Percentiles rank a stretch among this genome's conserved stretches.
phyloP scores from a whole-genome alignment of 2,888 invertebrate genomes.

The Rhagophthalmus giganteus region DNA sequence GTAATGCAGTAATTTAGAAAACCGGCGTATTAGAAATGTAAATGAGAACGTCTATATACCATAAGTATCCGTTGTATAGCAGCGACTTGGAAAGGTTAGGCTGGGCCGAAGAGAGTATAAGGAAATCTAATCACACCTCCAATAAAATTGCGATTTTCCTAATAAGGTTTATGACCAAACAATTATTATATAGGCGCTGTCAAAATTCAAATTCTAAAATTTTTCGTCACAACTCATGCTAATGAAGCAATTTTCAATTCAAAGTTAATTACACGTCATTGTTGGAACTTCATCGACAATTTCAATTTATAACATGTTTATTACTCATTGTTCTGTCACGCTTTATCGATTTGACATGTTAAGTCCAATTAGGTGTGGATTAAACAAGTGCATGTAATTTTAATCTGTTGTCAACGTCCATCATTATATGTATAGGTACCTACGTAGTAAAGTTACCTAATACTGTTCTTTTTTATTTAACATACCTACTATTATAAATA shows the following conservation, averaged over 20 bases:
- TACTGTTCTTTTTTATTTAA: background rate
- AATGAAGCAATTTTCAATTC: background rate
- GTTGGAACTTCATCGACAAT: conserved; percentile 12
- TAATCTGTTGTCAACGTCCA: no score
- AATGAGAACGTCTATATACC: no score
- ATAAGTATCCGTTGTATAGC: no score
- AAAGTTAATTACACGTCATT: conserved; percentile 10
- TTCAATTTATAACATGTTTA: conserved; percentile 13
- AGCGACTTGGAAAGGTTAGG: no score
- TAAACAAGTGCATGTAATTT: conserved; percentile 6
- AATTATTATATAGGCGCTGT: no score
- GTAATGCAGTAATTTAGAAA: no score
- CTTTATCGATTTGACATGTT: conserved; percentile 14
- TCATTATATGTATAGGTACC: no score
- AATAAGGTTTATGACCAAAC: background rate
- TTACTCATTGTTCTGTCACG: conserved; percentile 3
- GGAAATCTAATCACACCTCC: background rate
- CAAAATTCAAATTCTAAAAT: no score
- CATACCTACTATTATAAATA: no score
- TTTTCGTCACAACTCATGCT: no score
- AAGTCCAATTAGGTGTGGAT: conserved; percentile 12
- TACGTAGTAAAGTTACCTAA: no score
- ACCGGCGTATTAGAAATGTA: no score
- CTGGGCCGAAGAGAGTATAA: background rate
- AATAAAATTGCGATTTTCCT: background rate